Base-by-base conservation (phyloP, 2,797 vertebrate species). In the Australoheros facetus region DNA sequence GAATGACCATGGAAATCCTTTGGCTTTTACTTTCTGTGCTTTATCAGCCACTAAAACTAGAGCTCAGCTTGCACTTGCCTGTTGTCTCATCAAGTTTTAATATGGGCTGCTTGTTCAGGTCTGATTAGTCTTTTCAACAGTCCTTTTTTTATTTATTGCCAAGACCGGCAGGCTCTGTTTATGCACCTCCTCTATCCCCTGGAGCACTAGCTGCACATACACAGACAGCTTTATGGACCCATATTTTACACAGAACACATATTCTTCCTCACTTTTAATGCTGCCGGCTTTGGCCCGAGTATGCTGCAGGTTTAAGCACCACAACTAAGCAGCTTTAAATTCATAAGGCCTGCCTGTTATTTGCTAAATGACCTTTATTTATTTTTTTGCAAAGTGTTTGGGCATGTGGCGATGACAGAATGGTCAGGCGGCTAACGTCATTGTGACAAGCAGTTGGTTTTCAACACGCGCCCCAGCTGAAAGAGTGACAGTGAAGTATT, bases 41-140 rank as follows among this genome's bases (percentile, higher is more conserved):
- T 39, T 53, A 64, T 86, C 62, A 72, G 64, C 80, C 57, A 23
- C 80, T 72, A 73, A 69, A 82, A 59, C 56, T n/a, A 9, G 75
- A 87, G 93, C 93, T 91, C 86, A 56, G 73, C 85, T 91, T 86
- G 85, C 86, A 71, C 73, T 37, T 45, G 62, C 76, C 79, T 71
- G 88, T 79, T 57, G 82, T 85, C 91, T 95, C 94, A 96, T 96
- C 85, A 94, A 94, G 87, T 91, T 93, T 96, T 96, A 94, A 96
- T 96, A 93, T 77, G 78, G 32, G 51, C 57, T 17, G 85, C 85
- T 87, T 92, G 93, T 93, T 82, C 79, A 59, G 80, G 64, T 87
- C 88, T 92, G 90, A 94, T 94, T 88, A 93, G 90, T 90, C 91
- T 83, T 84, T 95, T 95, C 89, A 94, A 58, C 72, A 59, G 77